Base-by-base conservation (phyloP, 2,888 invertebrate genomes). In the Lydus trimaculatus region DNA sequence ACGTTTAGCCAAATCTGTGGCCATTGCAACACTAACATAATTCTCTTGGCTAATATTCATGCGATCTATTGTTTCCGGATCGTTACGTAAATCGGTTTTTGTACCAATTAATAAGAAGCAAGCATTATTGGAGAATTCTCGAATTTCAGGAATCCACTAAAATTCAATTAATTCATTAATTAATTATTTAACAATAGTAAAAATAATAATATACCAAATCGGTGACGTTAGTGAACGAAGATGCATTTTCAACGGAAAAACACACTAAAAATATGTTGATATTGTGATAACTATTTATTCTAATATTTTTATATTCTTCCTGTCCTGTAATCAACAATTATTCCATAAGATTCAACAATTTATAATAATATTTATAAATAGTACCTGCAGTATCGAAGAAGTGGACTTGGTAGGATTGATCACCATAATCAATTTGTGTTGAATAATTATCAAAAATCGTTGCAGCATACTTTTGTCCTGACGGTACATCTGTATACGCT, bases 351-450 rank as follows among this genome's bases (percentile, higher is more conserved):
- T 13, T 13, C n/a, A n/a, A n/a, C n/a, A n/a, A n/a, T n/a, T n/a
- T n/a, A n/a, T n/a, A n/a, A n/a, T n/a, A n/a, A n/a, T n/a, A n/a
- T n/a, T n/a, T n/a, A n/a, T n/a, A n/a, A n/a, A n/a, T n/a, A n/a
- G n/a, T n/a, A 73, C 75, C 75, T 52, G 75, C 74, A 17, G 74
- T 75, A 63, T 75, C 75, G 56, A 74, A 65, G 11, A 75, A 60
- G 25, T 67, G 58, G 1, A 75, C 48, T 15, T 71, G 63, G 58
- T 71, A 73, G 6, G 61, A 61, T 64, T 72, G 61, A 25, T 67
- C 67, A 23, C 72, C 61, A 31, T 72, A 60, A 9, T 28, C 28
- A 1, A 64, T 39, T 17, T 28, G 52, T 33, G 71, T 59, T 13
- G 65, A 65, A 7, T 66, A 58, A 58, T 74, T 75, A 17, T 75